A percentile compares a stretch with the other conserved stretches of the same genome.
Conservation (phyloP, 2,797 vertebrate genomes). For the Anguilla anguilla region DNA sequence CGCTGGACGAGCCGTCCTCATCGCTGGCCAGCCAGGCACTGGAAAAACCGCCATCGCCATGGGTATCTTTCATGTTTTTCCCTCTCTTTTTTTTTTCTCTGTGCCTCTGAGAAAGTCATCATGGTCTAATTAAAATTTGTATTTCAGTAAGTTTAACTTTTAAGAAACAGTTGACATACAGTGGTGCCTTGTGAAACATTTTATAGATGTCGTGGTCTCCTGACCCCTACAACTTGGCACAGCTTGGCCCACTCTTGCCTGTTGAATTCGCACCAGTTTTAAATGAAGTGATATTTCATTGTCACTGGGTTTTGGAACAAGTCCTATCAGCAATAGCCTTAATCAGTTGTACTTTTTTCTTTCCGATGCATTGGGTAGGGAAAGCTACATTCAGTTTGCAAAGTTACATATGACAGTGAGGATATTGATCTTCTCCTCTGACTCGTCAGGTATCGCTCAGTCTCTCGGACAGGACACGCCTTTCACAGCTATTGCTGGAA, state of each 20-base stretch:
- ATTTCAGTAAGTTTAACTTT: neutral
- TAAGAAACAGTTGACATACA: neutral
- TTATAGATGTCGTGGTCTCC: no score
- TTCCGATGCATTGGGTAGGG: no score
- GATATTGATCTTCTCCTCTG: slow-evolving; percentile 6
- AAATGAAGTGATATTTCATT: neutral
- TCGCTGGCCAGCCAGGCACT: slow-evolving; percentile 90
- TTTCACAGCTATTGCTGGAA: slow-evolving; percentile 88
- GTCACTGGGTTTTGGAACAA: neutral
- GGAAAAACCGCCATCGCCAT: slow-evolving; percentile 94
- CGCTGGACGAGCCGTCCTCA: slow-evolving; percentile 86
- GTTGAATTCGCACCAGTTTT: neutral
- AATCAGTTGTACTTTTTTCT: neutral
- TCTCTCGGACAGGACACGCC: slow-evolving; percentile 87
- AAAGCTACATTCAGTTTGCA: no score
- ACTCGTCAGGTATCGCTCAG: slow-evolving; percentile 83
- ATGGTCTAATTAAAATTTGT: neutral
- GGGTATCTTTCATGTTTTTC: slow-evolving; percentile 70
- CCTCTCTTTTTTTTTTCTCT: neutral
- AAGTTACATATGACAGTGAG: neutral
- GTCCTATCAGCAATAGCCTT: neutral
- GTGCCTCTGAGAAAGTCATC: neutral
- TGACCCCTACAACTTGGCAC: no score
- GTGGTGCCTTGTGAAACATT: neutral
- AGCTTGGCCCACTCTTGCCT: neutral